These are phyloP conservation scores for Enteromius afrohamiltoni DNA, from an alignment of 2,797 vertebrate genomes.

Conservation along the genomic window DNA sequence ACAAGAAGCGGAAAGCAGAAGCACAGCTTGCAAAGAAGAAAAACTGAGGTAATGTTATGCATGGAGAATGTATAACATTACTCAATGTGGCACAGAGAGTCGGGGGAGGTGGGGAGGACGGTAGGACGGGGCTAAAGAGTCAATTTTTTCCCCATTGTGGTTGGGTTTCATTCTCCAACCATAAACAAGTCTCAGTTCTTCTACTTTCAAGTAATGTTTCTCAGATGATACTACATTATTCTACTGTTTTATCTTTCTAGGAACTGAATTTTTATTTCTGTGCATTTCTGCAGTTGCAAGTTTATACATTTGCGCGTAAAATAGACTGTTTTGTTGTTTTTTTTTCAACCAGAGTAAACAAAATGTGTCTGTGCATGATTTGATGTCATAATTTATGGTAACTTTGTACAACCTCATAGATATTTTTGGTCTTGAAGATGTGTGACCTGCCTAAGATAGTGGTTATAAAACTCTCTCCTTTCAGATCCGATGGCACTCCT, in stretches of 20 bases:
- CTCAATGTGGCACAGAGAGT: constrained; percentile 57
- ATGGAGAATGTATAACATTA: constrained; percentile 79
- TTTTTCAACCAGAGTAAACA: not conserved
- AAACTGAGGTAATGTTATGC: constrained; percentile 85
- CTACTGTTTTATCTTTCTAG: not conserved
- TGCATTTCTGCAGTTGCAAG: not conserved
- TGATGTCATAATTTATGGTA: constrained; percentile 33
- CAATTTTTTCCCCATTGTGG: constrained; percentile 42
- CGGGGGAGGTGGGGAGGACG: constrained; percentile 51
- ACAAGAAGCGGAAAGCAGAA: constrained; percentile 85
- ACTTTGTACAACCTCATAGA: constrained; percentile 20
- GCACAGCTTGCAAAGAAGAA: constrained; percentile 83
- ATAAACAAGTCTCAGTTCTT: constrained; percentile 77
- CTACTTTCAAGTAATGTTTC: constrained; percentile 72
- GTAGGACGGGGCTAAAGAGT: constrained; percentile 12
- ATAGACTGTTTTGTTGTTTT: not conserved
- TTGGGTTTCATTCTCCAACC: constrained; percentile 58
- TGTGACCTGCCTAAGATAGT: constrained; percentile 45
- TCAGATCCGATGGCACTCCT: constrained; percentile 53
- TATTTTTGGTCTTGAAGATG: constrained; percentile 43
- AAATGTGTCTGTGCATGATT: not conserved
- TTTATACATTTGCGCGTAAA: not conserved
- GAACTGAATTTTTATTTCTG: not conserved
- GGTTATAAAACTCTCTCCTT: constrained; percentile 53
- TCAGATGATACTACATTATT: constrained; percentile 41